Conservation (phyloP, 2,113 vertebrate genomes). For the Erythrocercus mccallii region DNA sequence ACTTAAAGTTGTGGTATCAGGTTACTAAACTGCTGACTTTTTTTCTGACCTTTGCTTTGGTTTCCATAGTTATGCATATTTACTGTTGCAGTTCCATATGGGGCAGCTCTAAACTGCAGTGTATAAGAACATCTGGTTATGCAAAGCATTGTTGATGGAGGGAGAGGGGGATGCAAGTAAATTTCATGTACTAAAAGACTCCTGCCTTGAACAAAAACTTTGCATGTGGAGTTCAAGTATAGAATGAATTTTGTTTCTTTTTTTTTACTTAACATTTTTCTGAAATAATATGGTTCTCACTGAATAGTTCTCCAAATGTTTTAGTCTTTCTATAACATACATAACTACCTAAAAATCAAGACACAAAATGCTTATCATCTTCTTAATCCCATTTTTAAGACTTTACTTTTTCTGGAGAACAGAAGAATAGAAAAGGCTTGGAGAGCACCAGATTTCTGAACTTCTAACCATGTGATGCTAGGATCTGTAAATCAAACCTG, state of each 20-base stretch:
- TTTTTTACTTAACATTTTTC: neutral
- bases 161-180: neutral
- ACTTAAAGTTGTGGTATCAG: neutral
- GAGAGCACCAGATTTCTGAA: neutral
- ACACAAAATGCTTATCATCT: neutral
- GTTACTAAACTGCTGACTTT: neutral
- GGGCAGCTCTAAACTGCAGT: neutral
- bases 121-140: slow-evolving; percentile 16
- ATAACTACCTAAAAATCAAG: neutral
- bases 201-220: neutral
- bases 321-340: neutral
- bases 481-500: slow-evolving; percentile 70
- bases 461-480: slow-evolving; percentile 26
- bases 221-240: neutral
- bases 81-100: slow-evolving; percentile 25
- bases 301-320: neutral
- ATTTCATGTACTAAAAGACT: neutral
- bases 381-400: neutral
- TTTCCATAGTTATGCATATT: slow-evolving; percentile 39
- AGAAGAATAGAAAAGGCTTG: neutral
- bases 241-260: neutral
- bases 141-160: neutral
- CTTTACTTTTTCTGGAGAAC: neutral
- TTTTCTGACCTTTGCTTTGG: slow-evolving; percentile 3
- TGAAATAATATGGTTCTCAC: neutral